Evolutionary conservation across 2,797 vertebrate genomes (phyloP).

Genomic region (Salmo trutta): DNA sequence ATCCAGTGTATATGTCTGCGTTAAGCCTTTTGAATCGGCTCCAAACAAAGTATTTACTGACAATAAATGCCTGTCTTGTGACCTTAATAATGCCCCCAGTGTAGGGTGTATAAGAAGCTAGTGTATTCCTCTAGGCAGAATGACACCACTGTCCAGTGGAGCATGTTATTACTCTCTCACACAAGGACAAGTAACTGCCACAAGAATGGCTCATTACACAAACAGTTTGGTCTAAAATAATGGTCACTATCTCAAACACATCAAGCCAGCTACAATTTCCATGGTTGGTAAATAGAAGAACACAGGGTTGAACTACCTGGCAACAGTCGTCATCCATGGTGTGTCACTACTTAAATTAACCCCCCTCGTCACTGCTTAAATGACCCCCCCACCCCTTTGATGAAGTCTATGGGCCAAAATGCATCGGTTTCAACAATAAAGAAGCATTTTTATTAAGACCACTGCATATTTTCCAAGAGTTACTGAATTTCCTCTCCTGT

Average conservation of each 20-base stretch:
- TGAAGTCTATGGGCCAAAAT: not conserved
- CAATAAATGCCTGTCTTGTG: not conserved
- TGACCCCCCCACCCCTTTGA: not conserved
- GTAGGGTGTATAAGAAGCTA: not conserved
- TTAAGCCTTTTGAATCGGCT: not conserved
- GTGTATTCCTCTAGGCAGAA: not conserved
- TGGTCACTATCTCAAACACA: not conserved
- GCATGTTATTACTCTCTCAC: not conserved
- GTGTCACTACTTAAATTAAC: no score
- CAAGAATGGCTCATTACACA: not conserved
- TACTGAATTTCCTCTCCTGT: not conserved
- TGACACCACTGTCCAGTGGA: conserved; percentile 1
- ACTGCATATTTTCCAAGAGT: no score
- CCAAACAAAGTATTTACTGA: not conserved
- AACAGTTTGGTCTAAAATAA: not conserved
- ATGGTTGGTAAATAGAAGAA: not conserved
- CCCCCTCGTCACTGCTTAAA: not conserved
- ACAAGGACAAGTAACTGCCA: not conserved
- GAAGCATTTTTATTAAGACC: not conserved
- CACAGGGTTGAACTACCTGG: not conserved
- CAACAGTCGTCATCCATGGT: not conserved
- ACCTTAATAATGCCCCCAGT: not conserved
- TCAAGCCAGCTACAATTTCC: no score
- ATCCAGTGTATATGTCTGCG: not conserved
- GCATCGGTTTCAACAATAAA: not conserved